Conservation (phyloP, 1,140 invertebrate species). For the Calliopsis andreniformis region DNA sequence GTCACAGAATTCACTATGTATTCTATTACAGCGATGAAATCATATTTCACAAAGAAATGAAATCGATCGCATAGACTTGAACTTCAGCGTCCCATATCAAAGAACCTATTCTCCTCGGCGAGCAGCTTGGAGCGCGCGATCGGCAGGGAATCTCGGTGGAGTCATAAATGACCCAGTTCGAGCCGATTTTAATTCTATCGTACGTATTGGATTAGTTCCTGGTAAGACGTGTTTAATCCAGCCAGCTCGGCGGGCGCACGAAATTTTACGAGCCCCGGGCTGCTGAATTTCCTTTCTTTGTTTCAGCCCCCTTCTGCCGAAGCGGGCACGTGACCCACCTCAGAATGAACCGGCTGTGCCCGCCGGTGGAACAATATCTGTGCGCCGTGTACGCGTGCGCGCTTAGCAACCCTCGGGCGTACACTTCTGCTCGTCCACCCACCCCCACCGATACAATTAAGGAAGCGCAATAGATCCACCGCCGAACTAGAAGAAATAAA, state of each 20-base stretch:
- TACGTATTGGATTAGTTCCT: slow-evolving; percentile 1
- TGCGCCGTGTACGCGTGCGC: background rate
- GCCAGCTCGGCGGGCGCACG: background rate
- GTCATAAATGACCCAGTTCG: background rate
- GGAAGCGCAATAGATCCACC: slow-evolving; percentile 26
- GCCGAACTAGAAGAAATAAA: slow-evolving; percentile 42
- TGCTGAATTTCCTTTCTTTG: background rate
- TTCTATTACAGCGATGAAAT: too few species aligned
- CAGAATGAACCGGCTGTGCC: slow-evolving; percentile 39
- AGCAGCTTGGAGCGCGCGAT: too few species aligned
- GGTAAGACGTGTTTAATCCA: slow-evolving; percentile 20
- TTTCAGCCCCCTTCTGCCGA: background rate
- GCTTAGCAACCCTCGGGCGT: slow-evolving; percentile 31
- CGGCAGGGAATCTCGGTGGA: background rate
- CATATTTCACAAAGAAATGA: too few species aligned
- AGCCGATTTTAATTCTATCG: slow-evolving; percentile 33
- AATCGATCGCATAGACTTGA: too few species aligned
- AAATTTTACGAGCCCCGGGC: slow-evolving; percentile 43
- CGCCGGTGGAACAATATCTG: slow-evolving; percentile 46
- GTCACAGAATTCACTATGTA: too few species aligned
- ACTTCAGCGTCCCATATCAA: too few species aligned
- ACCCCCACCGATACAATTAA: slow-evolving; percentile 49
- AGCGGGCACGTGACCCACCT: slow-evolving; percentile 50
- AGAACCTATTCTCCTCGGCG: too few species aligned
- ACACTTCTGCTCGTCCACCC: slow-evolving; percentile 1